phyloP scores from a whole-genome alignment of 2,888 invertebrate genomes.

The Imbricaverruca yamaguchii region DNA sequence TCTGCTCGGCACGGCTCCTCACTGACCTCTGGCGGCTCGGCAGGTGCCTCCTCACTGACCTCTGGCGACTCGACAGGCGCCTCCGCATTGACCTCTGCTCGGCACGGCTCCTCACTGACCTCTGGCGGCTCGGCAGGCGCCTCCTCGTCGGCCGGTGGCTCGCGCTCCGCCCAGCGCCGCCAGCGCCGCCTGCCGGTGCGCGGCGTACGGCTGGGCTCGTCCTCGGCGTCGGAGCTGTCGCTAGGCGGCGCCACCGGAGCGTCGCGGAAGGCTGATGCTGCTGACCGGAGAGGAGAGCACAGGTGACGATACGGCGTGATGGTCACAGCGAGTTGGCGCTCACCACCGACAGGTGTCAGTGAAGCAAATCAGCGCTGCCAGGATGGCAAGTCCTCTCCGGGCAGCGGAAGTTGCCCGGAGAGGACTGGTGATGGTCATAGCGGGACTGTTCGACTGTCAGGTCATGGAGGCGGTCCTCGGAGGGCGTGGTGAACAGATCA shows the following conservation, averaged over 20 bases:
- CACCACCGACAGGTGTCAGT: too few relatives aligned
- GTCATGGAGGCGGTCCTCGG: too few relatives aligned
- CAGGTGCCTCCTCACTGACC: not conserved
- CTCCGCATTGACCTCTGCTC: too few relatives aligned
- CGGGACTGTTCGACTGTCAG: too few relatives aligned
- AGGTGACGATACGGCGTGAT: not conserved
- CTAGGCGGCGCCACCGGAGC: slow-evolving; percentile 36
- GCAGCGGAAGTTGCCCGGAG: too few relatives aligned
- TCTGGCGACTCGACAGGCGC: too few relatives aligned
- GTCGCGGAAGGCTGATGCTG: not conserved
- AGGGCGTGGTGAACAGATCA: too few relatives aligned
- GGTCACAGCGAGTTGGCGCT: too few relatives aligned
- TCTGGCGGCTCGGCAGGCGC: slow-evolving; percentile 23
- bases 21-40: not conserved
- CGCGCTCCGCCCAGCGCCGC: slow-evolving; percentile 33
- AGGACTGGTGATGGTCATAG: too few relatives aligned
- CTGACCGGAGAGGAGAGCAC: not conserved
- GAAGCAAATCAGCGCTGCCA: too few relatives aligned
- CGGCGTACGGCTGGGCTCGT: slow-evolving; percentile 67
- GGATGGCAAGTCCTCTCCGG: too few relatives aligned
- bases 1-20: not conserved
- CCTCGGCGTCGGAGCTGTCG: slow-evolving; percentile 59
- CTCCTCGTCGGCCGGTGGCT: slow-evolving; percentile 29
- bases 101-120: not conserved
- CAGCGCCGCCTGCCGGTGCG: slow-evolving; percentile 51